These are phyloP conservation scores for Trissolcus basalis DNA, from an alignment of 1,140 invertebrate genomes.

Conservation along the genomic window DNA sequence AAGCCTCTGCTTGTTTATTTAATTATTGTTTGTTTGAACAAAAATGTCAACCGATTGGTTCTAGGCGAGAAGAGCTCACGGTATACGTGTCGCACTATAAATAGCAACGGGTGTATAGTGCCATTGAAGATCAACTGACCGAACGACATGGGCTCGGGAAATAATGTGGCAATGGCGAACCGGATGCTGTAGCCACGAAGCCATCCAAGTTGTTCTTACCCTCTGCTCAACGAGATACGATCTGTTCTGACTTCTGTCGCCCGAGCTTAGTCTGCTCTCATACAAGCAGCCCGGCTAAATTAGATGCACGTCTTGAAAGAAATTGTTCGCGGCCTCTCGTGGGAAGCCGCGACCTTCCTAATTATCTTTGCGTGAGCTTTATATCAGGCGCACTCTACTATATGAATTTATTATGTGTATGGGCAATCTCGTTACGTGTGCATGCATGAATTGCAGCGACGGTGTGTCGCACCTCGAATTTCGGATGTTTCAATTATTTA, in stretches of 20 bases:
- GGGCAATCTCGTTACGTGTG: slow-evolving; percentile 36
- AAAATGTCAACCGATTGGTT: slow-evolving; percentile 24
- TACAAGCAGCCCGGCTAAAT: not conserved
- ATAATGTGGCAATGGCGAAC: slow-evolving; percentile 68
- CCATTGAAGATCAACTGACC: slow-evolving; percentile 59
- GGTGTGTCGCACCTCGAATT: slow-evolving; percentile 43
- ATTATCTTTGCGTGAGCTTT: slow-evolving; percentile 3
- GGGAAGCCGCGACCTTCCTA: slow-evolving; percentile 2
- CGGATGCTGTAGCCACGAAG: slow-evolving; percentile 65
- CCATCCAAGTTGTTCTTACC: slow-evolving; percentile 63
- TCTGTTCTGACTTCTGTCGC: slow-evolving; percentile 61
- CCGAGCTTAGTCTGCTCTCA: slow-evolving; percentile 19
- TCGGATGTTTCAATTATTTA: too few relatives aligned
- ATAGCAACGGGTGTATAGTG: slow-evolving; percentile 58
- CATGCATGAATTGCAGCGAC: slow-evolving; percentile 47
- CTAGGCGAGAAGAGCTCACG: slow-evolving; percentile 15
- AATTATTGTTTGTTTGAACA: slow-evolving; percentile 6
- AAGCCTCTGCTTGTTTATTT: not conserved
- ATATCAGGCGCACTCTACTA: slow-evolving; percentile 13
- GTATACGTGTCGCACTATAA: slow-evolving; percentile 41
- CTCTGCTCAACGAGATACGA: slow-evolving; percentile 61
- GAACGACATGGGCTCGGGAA: slow-evolving; percentile 62
- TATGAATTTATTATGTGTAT: slow-evolving; percentile 51
- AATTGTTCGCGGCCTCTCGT: not conserved
- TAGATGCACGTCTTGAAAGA: not conserved